Evolutionary conservation across 2,888 invertebrate genomes (phyloP), one percentile per base, ranked within the genome.

Genomic region (Leptura quadrifasciata): DNA sequence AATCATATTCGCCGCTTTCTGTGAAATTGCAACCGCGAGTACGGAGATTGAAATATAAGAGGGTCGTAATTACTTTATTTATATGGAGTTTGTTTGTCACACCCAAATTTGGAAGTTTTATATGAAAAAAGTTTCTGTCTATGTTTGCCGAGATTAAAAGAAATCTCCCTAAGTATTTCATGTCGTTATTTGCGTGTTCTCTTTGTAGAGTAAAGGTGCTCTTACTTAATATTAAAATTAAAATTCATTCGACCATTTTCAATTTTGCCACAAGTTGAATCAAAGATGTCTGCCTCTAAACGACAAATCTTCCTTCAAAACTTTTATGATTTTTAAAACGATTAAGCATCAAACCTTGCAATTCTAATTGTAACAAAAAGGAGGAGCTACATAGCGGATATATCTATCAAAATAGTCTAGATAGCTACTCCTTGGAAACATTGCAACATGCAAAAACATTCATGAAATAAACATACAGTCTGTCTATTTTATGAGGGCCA

Each of bases 21-120:
- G 71, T 61, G 71, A 52, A 71, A 71, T 71, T 71, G 71, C 71
- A 71, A 47, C 71, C 27, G 52, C 71, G 71, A 47, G 71, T 71
- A 71, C 60, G 35, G 24, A 60, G 61, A 71, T 60, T 52, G 71
- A 61, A 71, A 71, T 71, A 71, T 60, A 47, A 71, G 71, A 60
- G 71, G 71, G 71, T 20, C 60, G 71, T 61, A 61, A 61, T 71
- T 71, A 69, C 69, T 69, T 69, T 69, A 69, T 69, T 58, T 69
- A 71, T 71, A 52, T 52, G 27, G 52, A 61, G 61, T 71, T 71
- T 71, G 71, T 63, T 71, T 70, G 60, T 71, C 60, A 21, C 71
- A 17, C 39, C 61, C 17, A 55, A 55, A 68, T 69, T 58, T 58
- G 8, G n/a, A 57, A 60, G 58, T 70, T 70, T 70, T 58, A 70